Percentiles rank a stretch among this genome's conserved stretches.
Evolutionary conservation across 2,888 invertebrate species (phyloP).

Genomic region (Aspidiotus destructor): DNA sequence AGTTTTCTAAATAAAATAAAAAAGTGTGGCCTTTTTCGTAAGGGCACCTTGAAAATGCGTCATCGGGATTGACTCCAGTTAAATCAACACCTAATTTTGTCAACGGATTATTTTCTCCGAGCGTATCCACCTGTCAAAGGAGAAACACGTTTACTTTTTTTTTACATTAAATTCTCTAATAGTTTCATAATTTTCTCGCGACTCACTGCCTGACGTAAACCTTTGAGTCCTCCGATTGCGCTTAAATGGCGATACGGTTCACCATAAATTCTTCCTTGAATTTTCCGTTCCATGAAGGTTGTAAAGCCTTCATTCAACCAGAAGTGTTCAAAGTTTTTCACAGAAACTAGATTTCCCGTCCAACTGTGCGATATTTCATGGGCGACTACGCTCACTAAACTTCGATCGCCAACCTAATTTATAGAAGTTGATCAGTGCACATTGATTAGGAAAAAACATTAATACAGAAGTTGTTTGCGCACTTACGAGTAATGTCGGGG

Average conservation of each 20-base stretch:
- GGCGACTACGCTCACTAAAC: constrained; percentile 78
- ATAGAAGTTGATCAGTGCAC: no score
- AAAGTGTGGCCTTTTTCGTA: constrained; percentile 89
- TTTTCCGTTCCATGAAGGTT: constrained; percentile 81
- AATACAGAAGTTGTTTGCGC: neutral
- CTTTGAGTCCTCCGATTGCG: constrained; percentile 65
- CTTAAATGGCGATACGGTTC: constrained; percentile 64
- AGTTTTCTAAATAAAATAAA: constrained; percentile 72
- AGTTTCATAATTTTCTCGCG: neutral
- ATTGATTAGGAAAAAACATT: neutral
- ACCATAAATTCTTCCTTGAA: constrained; percentile 59
- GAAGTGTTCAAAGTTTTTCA: constrained; percentile 86
- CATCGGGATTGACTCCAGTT: constrained; percentile 76
- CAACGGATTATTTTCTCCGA: constrained; percentile 58
- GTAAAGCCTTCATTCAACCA: constrained; percentile 97
- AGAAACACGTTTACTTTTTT: no score
- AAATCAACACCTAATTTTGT: constrained; percentile 64
- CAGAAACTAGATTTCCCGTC: constrained; percentile 92
- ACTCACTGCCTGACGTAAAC: constrained; percentile 60
- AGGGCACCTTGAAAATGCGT: constrained; percentile 79
- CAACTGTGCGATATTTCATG: constrained; percentile 95
- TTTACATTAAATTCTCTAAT: no score
- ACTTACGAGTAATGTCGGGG: constrained; percentile 76
- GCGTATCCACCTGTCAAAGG: constrained; percentile 45
- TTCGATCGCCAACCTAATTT: constrained; percentile 75